phyloP scores from a whole-genome alignment of 2,797 vertebrate genomes.

The Halcyon badia region DNA sequence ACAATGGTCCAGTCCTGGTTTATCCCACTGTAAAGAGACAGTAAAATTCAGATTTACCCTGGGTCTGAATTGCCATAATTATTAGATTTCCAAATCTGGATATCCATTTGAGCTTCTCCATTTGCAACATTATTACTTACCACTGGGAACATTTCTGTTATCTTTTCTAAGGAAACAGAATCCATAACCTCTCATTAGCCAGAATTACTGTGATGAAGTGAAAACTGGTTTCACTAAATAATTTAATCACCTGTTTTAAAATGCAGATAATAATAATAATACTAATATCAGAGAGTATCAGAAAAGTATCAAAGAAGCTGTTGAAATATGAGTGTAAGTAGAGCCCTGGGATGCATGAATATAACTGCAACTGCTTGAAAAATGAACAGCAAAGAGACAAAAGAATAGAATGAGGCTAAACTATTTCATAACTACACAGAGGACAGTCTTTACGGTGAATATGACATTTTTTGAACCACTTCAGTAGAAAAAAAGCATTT shows the following conservation, averaged over 20 bases:
- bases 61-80: background rate
- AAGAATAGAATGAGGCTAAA: background rate
- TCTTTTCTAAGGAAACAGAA: background rate
- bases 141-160: background rate
- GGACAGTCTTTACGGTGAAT: background rate
- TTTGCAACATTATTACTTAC: background rate
- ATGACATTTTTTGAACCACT: background rate
- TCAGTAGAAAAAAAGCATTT: background rate
- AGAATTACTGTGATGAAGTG: background rate
- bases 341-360: background rate
- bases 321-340: background rate
- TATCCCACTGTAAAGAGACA: background rate
- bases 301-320: background rate
- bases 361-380: background rate
- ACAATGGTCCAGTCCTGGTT: background rate
- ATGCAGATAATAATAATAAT: background rate
- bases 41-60: background rate
- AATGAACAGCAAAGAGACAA: background rate
- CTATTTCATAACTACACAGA: background rate
- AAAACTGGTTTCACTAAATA: background rate
- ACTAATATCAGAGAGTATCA: background rate
- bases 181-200: fast-evolving
- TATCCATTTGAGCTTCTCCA: background rate
- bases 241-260: background rate
- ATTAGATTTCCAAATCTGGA: background rate